Evolutionary conservation across 2,888 invertebrate genomes (phyloP).

Genomic region (Pocota personata): DNA sequence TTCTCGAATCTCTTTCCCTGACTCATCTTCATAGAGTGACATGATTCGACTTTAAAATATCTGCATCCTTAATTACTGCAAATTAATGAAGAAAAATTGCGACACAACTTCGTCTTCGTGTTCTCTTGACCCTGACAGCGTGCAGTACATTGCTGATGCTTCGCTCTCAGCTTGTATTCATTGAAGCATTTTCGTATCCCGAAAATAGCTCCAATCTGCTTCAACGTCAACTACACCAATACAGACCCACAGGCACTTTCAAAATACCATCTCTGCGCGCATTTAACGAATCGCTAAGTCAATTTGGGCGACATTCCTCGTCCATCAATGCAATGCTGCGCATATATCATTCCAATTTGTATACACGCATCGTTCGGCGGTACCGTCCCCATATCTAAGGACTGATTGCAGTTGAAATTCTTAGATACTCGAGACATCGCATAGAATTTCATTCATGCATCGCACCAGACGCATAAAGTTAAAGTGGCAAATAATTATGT

Average conservation of each 20-base stretch:
- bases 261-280: constrained; percentile 32
- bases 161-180: constrained; percentile 33
- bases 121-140: constrained; percentile 67
- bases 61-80: constrained; percentile 60
- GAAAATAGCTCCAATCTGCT: constrained; percentile 55
- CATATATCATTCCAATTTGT: constrained; percentile 76
- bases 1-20: neutral
- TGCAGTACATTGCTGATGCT: constrained; percentile 3
- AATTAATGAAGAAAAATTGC: constrained; percentile 72
- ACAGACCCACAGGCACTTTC: neutral
- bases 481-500: constrained; percentile 80
- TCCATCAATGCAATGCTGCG: constrained; percentile 80
- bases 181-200: constrained; percentile 36
- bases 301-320: constrained; percentile 82
- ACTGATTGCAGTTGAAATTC: constrained; percentile 56
- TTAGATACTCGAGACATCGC: constrained; percentile 46
- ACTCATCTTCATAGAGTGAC: neutral
- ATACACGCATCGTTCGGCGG: constrained; percentile 7
- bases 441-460: constrained; percentile 72
- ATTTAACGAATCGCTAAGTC: constrained; percentile 78
- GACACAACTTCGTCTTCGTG: constrained; percentile 61
- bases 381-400: constrained; percentile 21
- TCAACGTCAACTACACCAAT: neutral
- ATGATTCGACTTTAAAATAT: constrained; percentile 27
- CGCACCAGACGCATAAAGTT: constrained; percentile 73